Percentiles rank a stretch among this genome's conserved stretches.
Conservation (phyloP, 2,113 vertebrate species). For the Passer domesticus region DNA sequence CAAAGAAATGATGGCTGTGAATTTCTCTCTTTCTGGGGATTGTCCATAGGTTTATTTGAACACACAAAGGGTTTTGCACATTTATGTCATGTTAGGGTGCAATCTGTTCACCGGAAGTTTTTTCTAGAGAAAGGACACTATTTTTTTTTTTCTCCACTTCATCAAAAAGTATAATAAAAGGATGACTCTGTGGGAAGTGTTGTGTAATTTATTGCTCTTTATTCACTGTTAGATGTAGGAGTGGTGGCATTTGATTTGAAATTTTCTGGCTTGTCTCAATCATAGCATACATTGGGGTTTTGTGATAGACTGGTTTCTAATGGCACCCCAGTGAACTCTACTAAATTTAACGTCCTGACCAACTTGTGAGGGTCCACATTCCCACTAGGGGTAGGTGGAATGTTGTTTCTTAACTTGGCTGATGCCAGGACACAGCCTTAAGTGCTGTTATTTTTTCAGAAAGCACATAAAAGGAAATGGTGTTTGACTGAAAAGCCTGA, state of each 20-base stretch:
- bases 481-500: neutral
- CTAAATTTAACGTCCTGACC: neutral
- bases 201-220: neutral
- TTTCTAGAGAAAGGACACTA: neutral
- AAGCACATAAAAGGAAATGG: neutral
- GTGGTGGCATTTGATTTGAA: neutral
- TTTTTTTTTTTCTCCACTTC: neutral
- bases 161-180: neutral
- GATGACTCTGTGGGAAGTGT: neutral
- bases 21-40: neutral
- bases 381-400: neutral
- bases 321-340: neutral
- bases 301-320: neutral
- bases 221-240: neutral
- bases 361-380: neutral
- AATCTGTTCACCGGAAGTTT: neutral
- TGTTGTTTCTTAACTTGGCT: neutral
- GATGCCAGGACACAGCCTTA: neutral
- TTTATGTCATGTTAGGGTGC: neutral
- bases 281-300: neutral
- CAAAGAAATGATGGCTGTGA: neutral
- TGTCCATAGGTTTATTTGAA: neutral
- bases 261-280: neutral
- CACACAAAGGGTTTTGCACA: fast-evolving
- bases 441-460: neutral